Percentiles rank a stretch among this genome's conserved stretches.
Conservation (phyloP, 2,888 invertebrate genomes). For the Pandemis corylana region DNA sequence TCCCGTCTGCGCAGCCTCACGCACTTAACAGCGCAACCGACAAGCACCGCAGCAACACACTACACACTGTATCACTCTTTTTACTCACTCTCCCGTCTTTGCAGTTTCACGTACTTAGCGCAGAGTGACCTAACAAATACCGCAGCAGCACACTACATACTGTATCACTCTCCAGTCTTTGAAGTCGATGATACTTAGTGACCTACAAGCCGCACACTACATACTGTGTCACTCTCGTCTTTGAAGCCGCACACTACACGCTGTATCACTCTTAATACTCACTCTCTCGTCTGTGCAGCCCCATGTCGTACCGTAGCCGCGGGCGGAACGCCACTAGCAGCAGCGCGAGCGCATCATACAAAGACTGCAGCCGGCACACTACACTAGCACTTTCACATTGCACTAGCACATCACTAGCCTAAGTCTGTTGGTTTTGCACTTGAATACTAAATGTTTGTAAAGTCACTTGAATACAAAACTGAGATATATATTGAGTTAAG, state of each 20-base stretch:
- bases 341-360: constrained; percentile 48
- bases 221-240: too few relatives aligned
- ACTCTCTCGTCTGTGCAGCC: constrained; percentile 76
- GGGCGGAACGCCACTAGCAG: constrained; percentile 53
- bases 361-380: constrained; percentile 45
- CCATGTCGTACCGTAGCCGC: constrained; percentile 63
- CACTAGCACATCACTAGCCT: constrained; percentile 38
- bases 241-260: too few relatives aligned
- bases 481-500: background rate
- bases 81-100: too few relatives aligned
- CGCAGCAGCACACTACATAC: too few relatives aligned
- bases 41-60: too few relatives aligned
- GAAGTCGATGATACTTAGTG: too few relatives aligned
- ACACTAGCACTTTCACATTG: constrained; percentile 58
- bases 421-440: background rate
- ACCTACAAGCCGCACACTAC: too few relatives aligned
- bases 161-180: too few relatives aligned
- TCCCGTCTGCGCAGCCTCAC: constrained; percentile 75
- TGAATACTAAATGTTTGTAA: constrained; percentile 5
- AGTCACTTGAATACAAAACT: background rate
- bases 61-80: background rate
- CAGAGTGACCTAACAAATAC: too few relatives aligned
- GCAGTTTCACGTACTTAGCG: too few relatives aligned
- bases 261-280: constrained; percentile 54
- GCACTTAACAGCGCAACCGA: too few relatives aligned